Percentiles rank a stretch among this genome's conserved stretches.
Conservation (phyloP, 2,888 invertebrate genomes). For the Gibbula magus region DNA sequence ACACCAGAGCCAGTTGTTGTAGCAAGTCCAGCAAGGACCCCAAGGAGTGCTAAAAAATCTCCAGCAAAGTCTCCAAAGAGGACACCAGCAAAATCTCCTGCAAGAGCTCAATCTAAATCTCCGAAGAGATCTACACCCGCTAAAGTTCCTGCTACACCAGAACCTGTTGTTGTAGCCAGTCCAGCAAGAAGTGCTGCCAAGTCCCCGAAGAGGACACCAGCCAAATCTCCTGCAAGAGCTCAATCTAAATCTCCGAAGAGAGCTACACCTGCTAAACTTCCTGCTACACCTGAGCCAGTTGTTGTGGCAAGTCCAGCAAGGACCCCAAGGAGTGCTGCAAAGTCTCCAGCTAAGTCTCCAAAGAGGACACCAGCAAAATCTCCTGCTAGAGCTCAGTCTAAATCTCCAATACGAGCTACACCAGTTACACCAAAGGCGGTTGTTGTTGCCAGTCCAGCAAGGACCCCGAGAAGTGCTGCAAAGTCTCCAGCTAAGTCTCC, state of each 20-base stretch:
- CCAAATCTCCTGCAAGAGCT: constrained; percentile 1
- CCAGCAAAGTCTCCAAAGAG: constrained; percentile 14
- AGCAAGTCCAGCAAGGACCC: not conserved
- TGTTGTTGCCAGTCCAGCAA: not conserved
- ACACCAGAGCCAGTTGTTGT: not conserved
- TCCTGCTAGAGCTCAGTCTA: constrained; percentile 3
- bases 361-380: constrained; percentile 30
- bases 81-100: constrained; percentile 25
- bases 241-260: not conserved
- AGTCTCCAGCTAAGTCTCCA: constrained; percentile 3
- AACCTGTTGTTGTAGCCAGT: too few relatives aligned
- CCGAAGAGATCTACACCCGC: not conserved
- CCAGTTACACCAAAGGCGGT: not conserved
- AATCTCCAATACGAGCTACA: constrained; percentile 12
- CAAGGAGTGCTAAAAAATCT: constrained; percentile 5
- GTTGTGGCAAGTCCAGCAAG: not conserved
- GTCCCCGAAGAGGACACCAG: not conserved
- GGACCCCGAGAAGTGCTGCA: constrained; percentile 1
- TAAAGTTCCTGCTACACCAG: not conserved
- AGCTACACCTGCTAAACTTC: constrained; percentile 5
- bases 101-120: not conserved
- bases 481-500: constrained; percentile 14
- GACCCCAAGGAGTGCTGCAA: constrained; percentile 6
- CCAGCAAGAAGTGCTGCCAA: constrained; percentile 20
- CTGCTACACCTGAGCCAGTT: not conserved